phyloP scores from a whole-genome alignment of 2,113 vertebrate genomes.

The Onychostoma macrolepis region DNA sequence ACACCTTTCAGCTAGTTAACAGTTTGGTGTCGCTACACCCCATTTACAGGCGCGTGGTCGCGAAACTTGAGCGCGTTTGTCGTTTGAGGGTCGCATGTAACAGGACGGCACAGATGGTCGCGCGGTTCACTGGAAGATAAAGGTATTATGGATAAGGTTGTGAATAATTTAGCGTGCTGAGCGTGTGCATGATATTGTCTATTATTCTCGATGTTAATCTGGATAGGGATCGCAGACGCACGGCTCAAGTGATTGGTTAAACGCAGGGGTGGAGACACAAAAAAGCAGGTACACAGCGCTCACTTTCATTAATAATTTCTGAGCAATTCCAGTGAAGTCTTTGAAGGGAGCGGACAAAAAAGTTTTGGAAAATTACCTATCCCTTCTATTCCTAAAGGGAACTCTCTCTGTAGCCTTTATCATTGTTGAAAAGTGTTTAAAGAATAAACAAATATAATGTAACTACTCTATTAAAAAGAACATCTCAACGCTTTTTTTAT shows the following conservation, averaged over 20 bases:
- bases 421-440: not conserved
- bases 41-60: not conserved
- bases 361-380: conserved; percentile 8
- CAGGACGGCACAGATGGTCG: conserved; percentile 65
- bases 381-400: not conserved
- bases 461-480: too few species aligned
- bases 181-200: conserved; percentile 70
- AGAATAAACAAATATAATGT: not conserved
- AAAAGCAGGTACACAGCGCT: conserved; percentile 56
- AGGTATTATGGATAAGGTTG: conserved; percentile 62
- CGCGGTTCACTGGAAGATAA: conserved; percentile 63
- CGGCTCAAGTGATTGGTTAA: conserved; percentile 66
- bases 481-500: too few species aligned
- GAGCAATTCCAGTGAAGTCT: conserved; percentile 54
- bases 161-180: conserved; percentile 75
- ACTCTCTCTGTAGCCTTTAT: not conserved
- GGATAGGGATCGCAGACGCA: conserved; percentile 56
- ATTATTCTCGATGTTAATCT: conserved; percentile 62
- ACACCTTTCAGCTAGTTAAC: not conserved
- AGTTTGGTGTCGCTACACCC: not conserved
- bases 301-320: conserved; percentile 73
- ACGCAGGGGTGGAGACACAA: conserved; percentile 60
- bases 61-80: conserved; percentile 65
- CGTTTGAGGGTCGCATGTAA: conserved; percentile 51
- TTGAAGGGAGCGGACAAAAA: conserved; percentile 3